Conservation (phyloP, 2,888 invertebrate genomes). For the Apodemia duryi region DNA sequence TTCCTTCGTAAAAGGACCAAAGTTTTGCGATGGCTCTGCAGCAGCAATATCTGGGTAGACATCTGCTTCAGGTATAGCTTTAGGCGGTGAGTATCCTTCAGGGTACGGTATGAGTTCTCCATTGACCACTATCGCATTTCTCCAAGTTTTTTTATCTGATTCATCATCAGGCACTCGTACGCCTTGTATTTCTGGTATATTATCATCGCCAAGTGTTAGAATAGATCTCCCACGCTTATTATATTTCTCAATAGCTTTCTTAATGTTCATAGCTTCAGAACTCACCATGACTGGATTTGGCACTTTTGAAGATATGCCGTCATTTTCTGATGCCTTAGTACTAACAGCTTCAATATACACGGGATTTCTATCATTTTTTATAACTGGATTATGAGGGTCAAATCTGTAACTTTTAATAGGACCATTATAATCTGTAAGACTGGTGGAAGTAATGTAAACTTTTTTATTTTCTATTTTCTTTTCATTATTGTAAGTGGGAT, state of each 20-base stretch:
- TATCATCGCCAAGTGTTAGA: slow-evolving; percentile 80
- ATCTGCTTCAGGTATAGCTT: slow-evolving; percentile 79
- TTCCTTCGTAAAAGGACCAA: slow-evolving; percentile 81
- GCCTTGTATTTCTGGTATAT: slow-evolving; percentile 89
- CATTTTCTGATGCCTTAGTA: slow-evolving; percentile 66
- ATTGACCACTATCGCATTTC: slow-evolving; percentile 93
- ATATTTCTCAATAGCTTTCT: slow-evolving; percentile 69
- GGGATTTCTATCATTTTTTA: slow-evolving; percentile 78
- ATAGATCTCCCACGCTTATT: slow-evolving; percentile 82
- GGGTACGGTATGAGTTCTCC: slow-evolving; percentile 88
- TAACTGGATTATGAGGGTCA: slow-evolving; percentile 70
- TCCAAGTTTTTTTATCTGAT: slow-evolving; percentile 90
- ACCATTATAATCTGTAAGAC: slow-evolving; percentile 62
- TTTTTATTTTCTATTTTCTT: slow-evolving; percentile 64
- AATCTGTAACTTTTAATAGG: slow-evolving; percentile 68
- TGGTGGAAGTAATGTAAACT: slow-evolving; percentile 71
- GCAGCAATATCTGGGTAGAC: slow-evolving; percentile 59
- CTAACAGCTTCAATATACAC: slow-evolving; percentile 74
- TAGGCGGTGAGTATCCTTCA: slow-evolving; percentile 82
- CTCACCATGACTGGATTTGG: slow-evolving; percentile 85
- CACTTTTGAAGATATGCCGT: slow-evolving; percentile 71
- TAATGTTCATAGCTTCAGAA: slow-evolving; percentile 82
- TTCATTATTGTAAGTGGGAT: slow-evolving; percentile 69
- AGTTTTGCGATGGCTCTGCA: slow-evolving; percentile 54
- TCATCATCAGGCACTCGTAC: slow-evolving; percentile 91